These are phyloP conservation scores for Anthophora plumipes DNA, from an alignment of 2,888 invertebrate genomes.

Conservation along the genomic window DNA sequence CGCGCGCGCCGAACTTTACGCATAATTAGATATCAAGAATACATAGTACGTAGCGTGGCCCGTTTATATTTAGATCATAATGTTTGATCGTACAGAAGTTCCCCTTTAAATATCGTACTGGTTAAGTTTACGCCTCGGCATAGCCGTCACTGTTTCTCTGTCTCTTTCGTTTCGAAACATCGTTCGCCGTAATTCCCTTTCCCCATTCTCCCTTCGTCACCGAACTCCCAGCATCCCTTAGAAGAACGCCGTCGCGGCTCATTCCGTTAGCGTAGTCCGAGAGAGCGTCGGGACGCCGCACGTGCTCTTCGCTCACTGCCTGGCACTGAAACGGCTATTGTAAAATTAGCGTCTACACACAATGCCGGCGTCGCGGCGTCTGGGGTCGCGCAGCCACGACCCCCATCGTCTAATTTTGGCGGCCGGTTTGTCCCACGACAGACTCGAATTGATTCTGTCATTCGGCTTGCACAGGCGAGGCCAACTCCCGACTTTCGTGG, in stretches of 20 bases:
- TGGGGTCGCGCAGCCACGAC: constrained; percentile 80
- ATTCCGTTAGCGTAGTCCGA: constrained; percentile 58
- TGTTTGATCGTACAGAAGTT: constrained; percentile 61
- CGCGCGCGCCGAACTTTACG: background rate
- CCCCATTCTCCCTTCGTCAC: background rate
- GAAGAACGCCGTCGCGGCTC: constrained; percentile 42
- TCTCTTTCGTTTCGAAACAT: constrained; percentile 5
- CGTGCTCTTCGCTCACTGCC: constrained; percentile 66
- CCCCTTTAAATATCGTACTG: constrained; percentile 57
- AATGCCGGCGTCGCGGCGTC: constrained; percentile 79
- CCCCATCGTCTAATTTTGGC: constrained; percentile 82
- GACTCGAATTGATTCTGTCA: constrained; percentile 71
- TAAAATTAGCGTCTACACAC: constrained; percentile 84
- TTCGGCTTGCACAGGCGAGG: constrained; percentile 59
- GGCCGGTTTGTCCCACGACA: constrained; percentile 60
- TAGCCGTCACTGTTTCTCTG: constrained; percentile 24
- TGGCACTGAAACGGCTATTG: constrained; percentile 78
- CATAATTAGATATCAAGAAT: background rate
- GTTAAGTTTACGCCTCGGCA: constrained; percentile 61
- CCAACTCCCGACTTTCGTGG: constrained; percentile 69
- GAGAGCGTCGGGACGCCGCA: constrained; percentile 61
- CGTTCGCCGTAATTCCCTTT: constrained; percentile 7
- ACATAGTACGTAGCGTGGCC: constrained; percentile 36
- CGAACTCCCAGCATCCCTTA: constrained; percentile 5
- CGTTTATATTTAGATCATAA: constrained; percentile 71